phyloP scores from a whole-genome alignment of 1,140 invertebrate species.

The Akabosia matsudoensis region DNA sequence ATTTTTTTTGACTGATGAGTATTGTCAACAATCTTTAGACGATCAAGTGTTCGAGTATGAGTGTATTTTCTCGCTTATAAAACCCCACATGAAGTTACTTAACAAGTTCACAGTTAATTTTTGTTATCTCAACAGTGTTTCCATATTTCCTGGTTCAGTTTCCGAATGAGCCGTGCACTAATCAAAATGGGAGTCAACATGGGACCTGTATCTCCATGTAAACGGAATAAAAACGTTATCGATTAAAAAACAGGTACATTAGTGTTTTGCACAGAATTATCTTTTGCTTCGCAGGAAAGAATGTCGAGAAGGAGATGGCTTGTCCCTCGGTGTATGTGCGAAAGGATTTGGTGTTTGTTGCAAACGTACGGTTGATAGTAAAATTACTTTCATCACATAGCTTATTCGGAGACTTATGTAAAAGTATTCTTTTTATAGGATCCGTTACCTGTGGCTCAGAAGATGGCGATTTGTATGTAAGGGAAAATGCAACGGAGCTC shows the following conservation, averaged over 20 bases:
- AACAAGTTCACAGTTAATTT: not conserved
- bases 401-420: no score
- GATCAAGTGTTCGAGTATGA: no score
- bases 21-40: no score
- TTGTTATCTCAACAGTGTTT: conserved; percentile 19
- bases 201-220: conserved; percentile 22
- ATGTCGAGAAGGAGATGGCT: conserved; percentile 2
- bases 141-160: conserved; percentile 26
- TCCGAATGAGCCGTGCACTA: conserved; percentile 25
- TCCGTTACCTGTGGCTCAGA: not conserved
- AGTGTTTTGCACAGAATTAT: not conserved
- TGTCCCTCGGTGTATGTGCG: conserved; percentile 22
- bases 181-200: not conserved
- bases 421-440: conserved; percentile 14
- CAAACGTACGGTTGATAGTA: conserved; percentile 9
- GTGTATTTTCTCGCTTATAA: no score
- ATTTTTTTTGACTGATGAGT: no score
- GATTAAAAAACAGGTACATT: no score
- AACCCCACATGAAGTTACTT: no score
- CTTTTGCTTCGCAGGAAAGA: not conserved
- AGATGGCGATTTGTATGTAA: conserved; percentile 1
- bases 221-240: not conserved
- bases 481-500: not conserved
- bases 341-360: conserved; percentile 30
- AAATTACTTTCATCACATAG: not conserved